Evolutionary conservation across 2,797 vertebrate species (phyloP).

Genomic region (Hyperoplus lanceolatus): DNA sequence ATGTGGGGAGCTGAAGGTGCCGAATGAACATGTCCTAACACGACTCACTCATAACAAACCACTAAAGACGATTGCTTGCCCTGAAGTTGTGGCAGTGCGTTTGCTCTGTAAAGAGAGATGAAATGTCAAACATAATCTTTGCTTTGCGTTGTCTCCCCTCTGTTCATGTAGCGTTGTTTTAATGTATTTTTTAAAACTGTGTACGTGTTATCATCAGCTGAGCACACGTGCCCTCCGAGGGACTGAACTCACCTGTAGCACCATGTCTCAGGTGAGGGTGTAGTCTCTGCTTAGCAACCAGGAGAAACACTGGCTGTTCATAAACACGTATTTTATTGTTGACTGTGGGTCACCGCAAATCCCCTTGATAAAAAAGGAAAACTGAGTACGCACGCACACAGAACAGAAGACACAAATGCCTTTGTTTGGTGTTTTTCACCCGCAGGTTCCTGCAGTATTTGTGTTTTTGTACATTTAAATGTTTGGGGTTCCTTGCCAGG

Average conservation of each 20-base stretch:
- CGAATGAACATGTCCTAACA: conserved; percentile 69
- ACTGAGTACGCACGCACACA: neutral
- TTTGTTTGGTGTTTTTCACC: conserved; percentile 32
- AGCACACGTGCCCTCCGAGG: conserved; percentile 58
- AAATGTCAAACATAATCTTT: conserved; percentile 32
- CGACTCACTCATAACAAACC: conserved; percentile 55
- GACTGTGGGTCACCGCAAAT: conserved; percentile 40
- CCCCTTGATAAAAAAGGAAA: conserved; percentile 23
- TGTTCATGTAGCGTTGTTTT: conserved; percentile 1
- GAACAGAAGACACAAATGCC: conserved; percentile 9
- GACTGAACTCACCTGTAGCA: conserved; percentile 66
- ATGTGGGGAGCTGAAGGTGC: conserved; percentile 29
- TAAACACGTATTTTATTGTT: conserved; percentile 53
- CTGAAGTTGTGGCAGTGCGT: conserved; percentile 33
- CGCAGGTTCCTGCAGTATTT: conserved; percentile 6
- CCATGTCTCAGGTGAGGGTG: conserved; percentile 74
- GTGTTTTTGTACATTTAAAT: conserved; percentile 24
- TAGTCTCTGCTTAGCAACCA: conserved; percentile 64
- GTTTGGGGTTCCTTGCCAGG: conserved; percentile 44
- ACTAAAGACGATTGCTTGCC: conserved; percentile 57
- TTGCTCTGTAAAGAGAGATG: conserved; percentile 31
- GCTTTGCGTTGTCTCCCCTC: conserved; percentile 15
- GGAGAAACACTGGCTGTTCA: conserved; percentile 54
- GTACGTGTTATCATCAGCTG: conserved; percentile 35
- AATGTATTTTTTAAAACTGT: conserved; percentile 12